Percentiles rank a stretch among this genome's conserved stretches.
phyloP scores from a whole-genome alignment of 1,140 invertebrate species.

The Drosophila dunni region DNA sequence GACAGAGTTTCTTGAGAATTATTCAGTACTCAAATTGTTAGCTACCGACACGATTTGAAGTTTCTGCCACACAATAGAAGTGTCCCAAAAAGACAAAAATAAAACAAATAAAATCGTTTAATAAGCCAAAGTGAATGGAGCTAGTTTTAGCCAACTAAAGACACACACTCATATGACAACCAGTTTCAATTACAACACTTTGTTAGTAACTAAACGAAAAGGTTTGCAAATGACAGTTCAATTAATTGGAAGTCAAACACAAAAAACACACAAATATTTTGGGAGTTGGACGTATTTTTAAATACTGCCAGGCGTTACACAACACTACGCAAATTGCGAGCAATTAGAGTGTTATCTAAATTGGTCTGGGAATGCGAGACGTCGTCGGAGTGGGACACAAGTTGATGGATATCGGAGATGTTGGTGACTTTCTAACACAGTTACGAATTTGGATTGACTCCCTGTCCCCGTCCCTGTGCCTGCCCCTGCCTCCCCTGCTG shows the following conservation, averaged over 20 bases:
- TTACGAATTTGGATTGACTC: slow-evolving; percentile 24
- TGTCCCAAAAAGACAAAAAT: not conserved
- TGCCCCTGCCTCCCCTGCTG: not conserved
- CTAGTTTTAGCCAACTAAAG: no score
- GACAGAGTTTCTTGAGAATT: no score
- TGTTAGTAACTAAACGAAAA: not conserved
- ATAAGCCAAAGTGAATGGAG: slow-evolving; percentile 2
- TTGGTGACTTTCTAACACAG: slow-evolving; percentile 70
- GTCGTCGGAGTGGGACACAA: slow-evolving; percentile 41
- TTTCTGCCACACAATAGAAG: no score
- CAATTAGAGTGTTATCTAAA: slow-evolving; percentile 69
- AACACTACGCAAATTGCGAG: slow-evolving; percentile 60
- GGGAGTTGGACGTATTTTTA: slow-evolving; percentile 32
- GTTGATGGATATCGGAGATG: slow-evolving; percentile 39
- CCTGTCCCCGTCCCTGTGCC: not conserved
- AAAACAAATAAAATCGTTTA: not conserved
- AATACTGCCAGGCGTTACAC: slow-evolving; percentile 37
- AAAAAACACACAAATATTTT: not conserved
- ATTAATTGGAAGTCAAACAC: slow-evolving; percentile 3
- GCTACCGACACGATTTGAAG: no score
- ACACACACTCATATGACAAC: not conserved
- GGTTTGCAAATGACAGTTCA: slow-evolving; percentile 29
- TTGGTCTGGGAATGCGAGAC: slow-evolving; percentile 24
- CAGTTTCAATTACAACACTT: not conserved
- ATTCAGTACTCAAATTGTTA: no score